These are phyloP conservation scores for Coreius guichenoti DNA, from an alignment of 2,797 vertebrate species.

Conservation along the genomic window DNA sequence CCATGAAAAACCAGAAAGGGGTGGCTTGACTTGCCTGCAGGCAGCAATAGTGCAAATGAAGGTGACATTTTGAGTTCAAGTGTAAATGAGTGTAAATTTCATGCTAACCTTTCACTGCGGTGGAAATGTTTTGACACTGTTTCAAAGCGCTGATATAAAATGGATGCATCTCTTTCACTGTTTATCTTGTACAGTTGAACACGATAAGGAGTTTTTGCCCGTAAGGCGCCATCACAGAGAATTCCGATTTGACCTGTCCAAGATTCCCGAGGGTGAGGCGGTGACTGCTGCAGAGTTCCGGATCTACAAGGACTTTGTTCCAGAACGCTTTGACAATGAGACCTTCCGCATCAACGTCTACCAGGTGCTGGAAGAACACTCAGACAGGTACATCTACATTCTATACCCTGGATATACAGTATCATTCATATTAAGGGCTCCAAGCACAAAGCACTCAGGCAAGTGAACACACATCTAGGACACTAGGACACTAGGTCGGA, in stretches of 20 bases:
- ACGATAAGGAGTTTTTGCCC: slow-evolving; percentile 92
- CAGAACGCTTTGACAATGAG: slow-evolving; percentile 90
- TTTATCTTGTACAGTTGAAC: slow-evolving; percentile 85
- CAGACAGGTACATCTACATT: slow-evolving; percentile 79
- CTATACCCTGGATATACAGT: neutral
- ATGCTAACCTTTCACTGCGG: slow-evolving; percentile 28
- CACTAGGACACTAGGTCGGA: too few species aligned
- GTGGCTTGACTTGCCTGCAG: neutral
- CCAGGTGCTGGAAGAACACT: slow-evolving; percentile 94
- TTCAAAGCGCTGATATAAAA: slow-evolving; percentile 13
- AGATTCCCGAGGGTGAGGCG: slow-evolving; percentile 94
- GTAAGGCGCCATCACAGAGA: slow-evolving; percentile 92
- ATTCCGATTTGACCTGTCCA: slow-evolving; percentile 94
- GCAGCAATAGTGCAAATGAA: neutral
- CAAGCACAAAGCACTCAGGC: neutral
- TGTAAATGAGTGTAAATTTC: slow-evolving; percentile 35
- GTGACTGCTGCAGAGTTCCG: slow-evolving; percentile 96
- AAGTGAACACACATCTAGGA: neutral
- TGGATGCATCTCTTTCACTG: slow-evolving; percentile 14
- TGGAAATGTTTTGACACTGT: slow-evolving; percentile 22
- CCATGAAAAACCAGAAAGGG: neutral
- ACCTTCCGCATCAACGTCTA: slow-evolving; percentile 95
- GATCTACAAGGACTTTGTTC: slow-evolving; percentile 96
- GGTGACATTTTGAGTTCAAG: slow-evolving; percentile 31
- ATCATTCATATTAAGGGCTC: neutral